Percentiles rank a stretch among this genome's conserved stretches.
Evolutionary conservation across 2,888 invertebrate species (phyloP).

Genomic region (Galerucella nymphaeae): DNA sequence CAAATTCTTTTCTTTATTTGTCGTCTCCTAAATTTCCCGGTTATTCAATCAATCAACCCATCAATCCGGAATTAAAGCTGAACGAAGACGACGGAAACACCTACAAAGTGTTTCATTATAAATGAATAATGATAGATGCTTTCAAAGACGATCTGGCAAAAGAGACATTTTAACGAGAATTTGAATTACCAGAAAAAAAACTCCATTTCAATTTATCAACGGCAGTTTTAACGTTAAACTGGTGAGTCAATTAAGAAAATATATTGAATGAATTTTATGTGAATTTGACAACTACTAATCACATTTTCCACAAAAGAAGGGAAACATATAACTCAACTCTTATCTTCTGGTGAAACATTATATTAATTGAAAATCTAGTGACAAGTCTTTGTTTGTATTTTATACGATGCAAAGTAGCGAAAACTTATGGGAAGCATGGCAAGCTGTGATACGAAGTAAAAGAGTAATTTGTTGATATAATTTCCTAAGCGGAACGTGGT

Average conservation of each 20-base stretch:
- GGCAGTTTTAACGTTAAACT: slow-evolving; percentile 25
- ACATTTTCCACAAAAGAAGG: slow-evolving; percentile 5
- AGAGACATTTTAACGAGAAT: slow-evolving; percentile 17
- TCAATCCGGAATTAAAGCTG: slow-evolving; percentile 13
- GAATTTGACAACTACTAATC: slow-evolving; percentile 17
- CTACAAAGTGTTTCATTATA: slow-evolving; percentile 30
- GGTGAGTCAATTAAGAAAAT: slow-evolving; percentile 34
- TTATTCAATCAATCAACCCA: slow-evolving; percentile 14
- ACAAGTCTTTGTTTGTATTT: slow-evolving; percentile 8
- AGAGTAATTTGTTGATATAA: slow-evolving; percentile 62
- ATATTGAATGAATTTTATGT: slow-evolving; percentile 29
- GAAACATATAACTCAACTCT: too few relatives aligned
- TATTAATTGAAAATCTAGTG: neutral
- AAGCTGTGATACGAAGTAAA: slow-evolving; percentile 48
- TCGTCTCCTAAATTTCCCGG: neutral
- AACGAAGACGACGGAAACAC: slow-evolving; percentile 21
- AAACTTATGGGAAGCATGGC: slow-evolving; percentile 40
- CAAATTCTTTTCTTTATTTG: neutral
- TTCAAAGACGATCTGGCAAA: slow-evolving; percentile 20
- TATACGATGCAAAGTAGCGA: slow-evolving; percentile 18
- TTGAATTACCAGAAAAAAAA: slow-evolving; percentile 27
- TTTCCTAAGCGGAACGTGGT: slow-evolving; percentile 63
- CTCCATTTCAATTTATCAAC: slow-evolving; percentile 29
- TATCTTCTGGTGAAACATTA: too few relatives aligned
- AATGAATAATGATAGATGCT: slow-evolving; percentile 26